Evolutionary conservation across 2,888 invertebrate species (phyloP).

Genomic region (Eudasyphora cyanicolor): DNA sequence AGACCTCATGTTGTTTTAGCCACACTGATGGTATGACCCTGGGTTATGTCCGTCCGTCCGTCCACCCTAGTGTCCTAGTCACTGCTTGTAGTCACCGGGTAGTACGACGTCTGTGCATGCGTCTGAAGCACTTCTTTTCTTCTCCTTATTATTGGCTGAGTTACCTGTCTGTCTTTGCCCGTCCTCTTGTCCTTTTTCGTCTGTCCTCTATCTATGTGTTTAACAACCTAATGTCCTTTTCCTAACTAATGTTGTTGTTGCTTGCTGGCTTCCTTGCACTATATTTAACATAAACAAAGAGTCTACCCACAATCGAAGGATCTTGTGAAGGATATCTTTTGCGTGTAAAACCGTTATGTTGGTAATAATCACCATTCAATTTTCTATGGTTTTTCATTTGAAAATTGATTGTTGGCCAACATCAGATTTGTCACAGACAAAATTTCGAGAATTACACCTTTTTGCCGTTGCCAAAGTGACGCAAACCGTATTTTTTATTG

Average conservation of each 20-base stretch:
- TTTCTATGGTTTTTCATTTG: constrained; percentile 54
- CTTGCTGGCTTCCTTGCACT: constrained; percentile 27
- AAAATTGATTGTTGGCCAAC: constrained; percentile 32
- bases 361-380: constrained; percentile 56
- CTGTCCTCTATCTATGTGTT: constrained; percentile 7
- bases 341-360: constrained; percentile 53
- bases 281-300: constrained; percentile 49
- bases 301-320: constrained; percentile 3
- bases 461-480: constrained; percentile 2
- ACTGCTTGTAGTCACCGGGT: neutral
- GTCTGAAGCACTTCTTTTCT: too few relatives aligned
- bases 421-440: constrained; percentile 26
- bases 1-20: constrained; percentile 59
- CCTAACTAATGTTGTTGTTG: neutral
- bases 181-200: neutral
- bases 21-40: constrained; percentile 36
- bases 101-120: neutral
- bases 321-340: constrained; percentile 28
- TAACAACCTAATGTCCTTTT: constrained; percentile 32
- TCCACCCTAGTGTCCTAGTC: constrained; percentile 16
- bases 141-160: too few relatives aligned
- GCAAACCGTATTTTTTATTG: too few relatives aligned
- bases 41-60: too few relatives aligned
- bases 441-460: constrained; percentile 14
- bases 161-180: neutral